phyloP scores from a whole-genome alignment of 2,113 vertebrate species.

The Phylloscopus trochiloides region DNA sequence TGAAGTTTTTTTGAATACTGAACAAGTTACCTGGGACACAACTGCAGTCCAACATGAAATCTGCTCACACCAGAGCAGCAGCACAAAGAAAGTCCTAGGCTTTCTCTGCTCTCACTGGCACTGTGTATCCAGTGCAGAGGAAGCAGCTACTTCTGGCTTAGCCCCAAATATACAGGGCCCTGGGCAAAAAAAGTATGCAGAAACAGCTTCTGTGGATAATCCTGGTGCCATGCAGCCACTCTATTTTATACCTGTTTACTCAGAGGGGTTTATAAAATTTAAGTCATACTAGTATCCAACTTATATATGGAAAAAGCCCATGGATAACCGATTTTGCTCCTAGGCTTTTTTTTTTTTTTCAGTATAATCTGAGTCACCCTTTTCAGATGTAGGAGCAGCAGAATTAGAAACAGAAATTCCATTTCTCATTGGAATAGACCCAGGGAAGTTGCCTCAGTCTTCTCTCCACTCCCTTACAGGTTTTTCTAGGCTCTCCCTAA shows the following conservation, averaged over 20 bases:
- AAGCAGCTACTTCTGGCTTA: background rate
- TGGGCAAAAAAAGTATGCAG: background rate
- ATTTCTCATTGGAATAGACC: background rate
- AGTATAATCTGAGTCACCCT: background rate
- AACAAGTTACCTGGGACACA: background rate
- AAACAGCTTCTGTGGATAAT: background rate
- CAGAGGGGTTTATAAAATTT: background rate
- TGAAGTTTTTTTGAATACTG: background rate
- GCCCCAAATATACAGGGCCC: background rate
- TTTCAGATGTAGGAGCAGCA: background rate
- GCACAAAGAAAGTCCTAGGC: background rate
- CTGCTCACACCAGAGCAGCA: background rate
- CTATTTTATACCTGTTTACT: background rate
- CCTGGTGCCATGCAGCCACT: background rate
- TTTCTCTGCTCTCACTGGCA: background rate
- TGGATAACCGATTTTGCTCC: background rate
- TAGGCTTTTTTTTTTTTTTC: background rate
- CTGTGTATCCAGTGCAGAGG: background rate
- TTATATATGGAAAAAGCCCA: background rate
- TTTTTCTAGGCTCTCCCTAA: background rate
- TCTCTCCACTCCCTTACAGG: background rate
- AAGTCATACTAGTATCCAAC: background rate
- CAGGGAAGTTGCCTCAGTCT: background rate
- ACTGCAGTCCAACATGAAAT: background rate
- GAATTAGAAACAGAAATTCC: constrained; percentile 32